Evolutionary conservation across 1,140 invertebrate species (phyloP).

Genomic region (Drosophila nasuta): DNA sequence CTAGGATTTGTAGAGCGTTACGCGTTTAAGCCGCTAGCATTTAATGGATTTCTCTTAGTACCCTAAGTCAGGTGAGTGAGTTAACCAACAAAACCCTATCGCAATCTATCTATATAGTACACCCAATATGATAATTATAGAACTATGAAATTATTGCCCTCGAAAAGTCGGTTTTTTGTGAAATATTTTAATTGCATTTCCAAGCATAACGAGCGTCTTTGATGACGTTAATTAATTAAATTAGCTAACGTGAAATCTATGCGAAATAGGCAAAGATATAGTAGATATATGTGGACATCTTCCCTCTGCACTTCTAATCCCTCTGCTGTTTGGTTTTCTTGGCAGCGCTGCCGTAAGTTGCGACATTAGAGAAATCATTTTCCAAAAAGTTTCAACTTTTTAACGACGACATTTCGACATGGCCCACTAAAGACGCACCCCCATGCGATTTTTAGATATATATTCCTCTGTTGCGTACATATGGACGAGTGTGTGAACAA

Average conservation of each 20-base stretch:
- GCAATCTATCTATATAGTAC: background rate
- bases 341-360: constrained; percentile 45
- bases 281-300: background rate
- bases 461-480: background rate
- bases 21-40: constrained; percentile 78
- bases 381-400: constrained; percentile 67
- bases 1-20: constrained; percentile 66
- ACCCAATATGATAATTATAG: constrained; percentile 4
- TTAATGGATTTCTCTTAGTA: constrained; percentile 80
- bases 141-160: constrained; percentile 13
- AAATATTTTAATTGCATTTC: constrained; percentile 8
- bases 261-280: constrained; percentile 11
- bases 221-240: constrained; percentile 39
- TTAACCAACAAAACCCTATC: constrained; percentile 1
- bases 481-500: constrained; percentile 10
- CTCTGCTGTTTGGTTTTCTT: too few relatives aligned
- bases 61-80: constrained; percentile 76
- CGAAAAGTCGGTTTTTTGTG: background rate
- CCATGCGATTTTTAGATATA: constrained; percentile 19
- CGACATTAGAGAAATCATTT: constrained; percentile 58
- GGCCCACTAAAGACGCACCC: constrained; percentile 63
- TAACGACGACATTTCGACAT: constrained; percentile 73
- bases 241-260: constrained; percentile 18
- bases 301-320: background rate
- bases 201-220: constrained; percentile 20